These are phyloP conservation scores for Thripadectes ignobilis DNA, from an alignment of 2,797 vertebrate species.

Conservation along the genomic window DNA sequence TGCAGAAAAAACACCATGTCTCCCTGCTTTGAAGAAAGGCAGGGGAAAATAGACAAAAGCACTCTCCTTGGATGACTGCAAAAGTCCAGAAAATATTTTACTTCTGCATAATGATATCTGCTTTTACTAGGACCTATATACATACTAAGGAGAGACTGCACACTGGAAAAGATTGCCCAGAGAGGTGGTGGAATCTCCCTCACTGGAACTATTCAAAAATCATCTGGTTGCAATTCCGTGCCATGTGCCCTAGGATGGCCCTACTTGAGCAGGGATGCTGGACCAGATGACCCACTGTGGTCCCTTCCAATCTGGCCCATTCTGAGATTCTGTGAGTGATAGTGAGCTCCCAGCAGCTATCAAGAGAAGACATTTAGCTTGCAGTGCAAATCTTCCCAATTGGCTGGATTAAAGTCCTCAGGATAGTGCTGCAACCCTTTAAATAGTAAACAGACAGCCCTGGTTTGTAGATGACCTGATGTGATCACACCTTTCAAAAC, in stretches of 20 bases:
- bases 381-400: not conserved
- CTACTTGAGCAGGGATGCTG: not conserved
- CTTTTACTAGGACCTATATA: not conserved
- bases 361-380: not conserved
- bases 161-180: not conserved
- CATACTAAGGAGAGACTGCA: not conserved
- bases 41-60: not conserved
- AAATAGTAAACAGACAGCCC: not conserved
- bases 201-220: not conserved
- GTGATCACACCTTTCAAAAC: not conserved
- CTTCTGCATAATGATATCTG: not conserved
- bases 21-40: fast-evolving
- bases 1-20: fast-evolving
- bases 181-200: not conserved
- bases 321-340: not conserved
- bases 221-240: not conserved
- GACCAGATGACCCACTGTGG: not conserved
- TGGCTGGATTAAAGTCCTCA: not conserved
- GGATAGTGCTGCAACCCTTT: not conserved
- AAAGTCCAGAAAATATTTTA: not conserved
- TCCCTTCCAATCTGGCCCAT: not conserved
- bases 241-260: not conserved
- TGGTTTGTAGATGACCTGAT: not conserved
- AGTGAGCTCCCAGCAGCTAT: not conserved
- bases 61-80: not conserved